A percentile compares a stretch with the other conserved stretches of the same genome.
phyloP scores from a whole-genome alignment of 1,140 invertebrate genomes.

The Ceratina calcarata region DNA sequence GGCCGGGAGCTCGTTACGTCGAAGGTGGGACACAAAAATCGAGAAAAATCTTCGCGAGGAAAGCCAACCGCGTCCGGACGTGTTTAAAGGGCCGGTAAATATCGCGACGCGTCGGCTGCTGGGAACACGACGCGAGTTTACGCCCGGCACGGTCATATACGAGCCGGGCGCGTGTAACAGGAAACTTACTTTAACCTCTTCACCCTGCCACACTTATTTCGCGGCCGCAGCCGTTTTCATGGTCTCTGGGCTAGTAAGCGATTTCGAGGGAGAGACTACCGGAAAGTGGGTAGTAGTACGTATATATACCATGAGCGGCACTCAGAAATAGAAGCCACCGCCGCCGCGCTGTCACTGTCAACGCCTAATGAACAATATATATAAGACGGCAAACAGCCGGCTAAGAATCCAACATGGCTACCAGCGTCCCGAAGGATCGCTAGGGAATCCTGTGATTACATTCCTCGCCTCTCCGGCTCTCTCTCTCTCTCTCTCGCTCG shows the following conservation, averaged over 20 bases:
- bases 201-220: constrained; percentile 65
- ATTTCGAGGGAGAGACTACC: constrained; percentile 51
- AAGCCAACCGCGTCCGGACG: constrained; percentile 28
- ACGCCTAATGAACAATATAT: constrained; percentile 75
- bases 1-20: constrained; percentile 32
- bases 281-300: constrained; percentile 2
- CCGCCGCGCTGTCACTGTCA: constrained; percentile 68
- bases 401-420: constrained; percentile 75
- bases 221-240: constrained; percentile 55
- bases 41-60: constrained; percentile 40
- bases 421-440: constrained; percentile 70
- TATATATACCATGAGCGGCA: constrained; percentile 24
- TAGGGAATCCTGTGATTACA: constrained; percentile 74
- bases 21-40: constrained; percentile 35
- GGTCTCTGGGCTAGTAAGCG: constrained; percentile 42
- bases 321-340: constrained; percentile 56
- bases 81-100: constrained; percentile 44
- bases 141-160: constrained; percentile 50
- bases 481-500: constrained; percentile 25
- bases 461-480: constrained; percentile 60
- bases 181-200: constrained; percentile 64
- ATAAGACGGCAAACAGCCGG: constrained; percentile 61
- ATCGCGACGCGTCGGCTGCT: constrained; percentile 47
- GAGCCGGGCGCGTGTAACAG: constrained; percentile 50
- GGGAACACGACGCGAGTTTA: constrained; percentile 57